Conservation (phyloP, 2,888 invertebrate genomes). For the Heliothis peltigera region DNA sequence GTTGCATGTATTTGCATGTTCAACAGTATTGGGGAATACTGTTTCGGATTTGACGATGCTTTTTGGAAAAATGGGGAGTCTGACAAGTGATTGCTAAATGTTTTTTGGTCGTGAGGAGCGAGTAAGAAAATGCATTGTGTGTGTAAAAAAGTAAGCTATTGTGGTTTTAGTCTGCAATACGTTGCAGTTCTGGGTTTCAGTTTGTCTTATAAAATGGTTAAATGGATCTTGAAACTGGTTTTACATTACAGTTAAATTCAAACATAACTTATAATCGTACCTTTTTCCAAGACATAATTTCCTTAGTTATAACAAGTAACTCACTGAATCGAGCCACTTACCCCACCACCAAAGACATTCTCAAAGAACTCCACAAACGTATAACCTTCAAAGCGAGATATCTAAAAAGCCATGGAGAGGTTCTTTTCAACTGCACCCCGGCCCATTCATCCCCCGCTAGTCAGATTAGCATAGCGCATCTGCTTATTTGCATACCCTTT, state of each 20-base stretch:
- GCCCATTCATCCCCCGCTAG: conserved; percentile 60
- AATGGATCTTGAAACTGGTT: no score
- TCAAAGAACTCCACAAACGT: conserved; percentile 26
- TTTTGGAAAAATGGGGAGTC: conserved; percentile 12
- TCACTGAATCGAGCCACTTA: conserved; percentile 15
- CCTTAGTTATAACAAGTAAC: neutral
- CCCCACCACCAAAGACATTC: conserved; percentile 29
- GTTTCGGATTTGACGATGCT: conserved; percentile 40
- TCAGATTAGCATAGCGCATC: conserved; percentile 66
- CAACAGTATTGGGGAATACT: conserved; percentile 54
- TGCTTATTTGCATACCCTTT: conserved; percentile 63
- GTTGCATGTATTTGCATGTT: conserved; percentile 69
- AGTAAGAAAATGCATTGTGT: neutral
- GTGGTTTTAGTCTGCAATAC: no score
- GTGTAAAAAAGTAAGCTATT: neutral
- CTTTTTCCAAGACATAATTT: neutral
- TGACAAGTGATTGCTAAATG: conserved; percentile 9
- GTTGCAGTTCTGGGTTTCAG: no score
- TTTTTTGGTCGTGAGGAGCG: neutral
- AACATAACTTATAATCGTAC: neutral
- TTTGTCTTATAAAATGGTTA: no score
- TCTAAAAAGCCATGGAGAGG: conserved; percentile 51
- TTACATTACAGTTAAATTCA: no score
- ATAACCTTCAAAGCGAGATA: conserved; percentile 37
- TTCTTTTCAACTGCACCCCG: conserved; percentile 61